Base-by-base conservation (phyloP, 2,113 vertebrate species). In the Sinocyclocheilus anshuiensis region DNA sequence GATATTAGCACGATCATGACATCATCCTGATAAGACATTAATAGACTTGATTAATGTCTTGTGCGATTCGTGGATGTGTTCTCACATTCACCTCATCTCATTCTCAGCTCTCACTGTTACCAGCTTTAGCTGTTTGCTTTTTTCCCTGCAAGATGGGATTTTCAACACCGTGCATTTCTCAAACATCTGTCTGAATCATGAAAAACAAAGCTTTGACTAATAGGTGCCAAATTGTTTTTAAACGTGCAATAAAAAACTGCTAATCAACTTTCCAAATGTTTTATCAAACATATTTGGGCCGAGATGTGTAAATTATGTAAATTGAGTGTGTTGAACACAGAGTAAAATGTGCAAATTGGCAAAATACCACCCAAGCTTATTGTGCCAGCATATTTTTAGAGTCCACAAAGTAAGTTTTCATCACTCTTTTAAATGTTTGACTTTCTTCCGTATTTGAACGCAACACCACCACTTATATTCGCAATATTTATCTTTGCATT, bases 331-430 rank as follows among this genome's bases (percentile, higher is more conserved):
- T 39, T 65, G 26, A 82, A 86, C 79, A 86, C 85, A 77, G 24
- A 55, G 59, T 24, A 42, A 83, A 82, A 83, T 53, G 79, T 86
- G 71, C 33, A 86, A 86, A 86, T 86, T 86, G 78, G 76, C 63
- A 10, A 86, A 39, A 83, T 26, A 53, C 69, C 81, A 83, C 81
- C 29, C 33, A 26, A 63, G 55, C 79, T 50, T 61, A n/a, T 11
- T 53, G 18, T 22, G 3, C 24, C 7, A 3, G 4, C 7, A 8
- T 42, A 42, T 42, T 8, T 83, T 55, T 74, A 71, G 26, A 82
- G 24, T 53, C 18, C n/a, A 81, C 36, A 71, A 6, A n/a, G 0
- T 55, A 71, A 50, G n/a, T 69, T 82, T 72, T 55, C 42, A 74
- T 20, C 29, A 6, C 69, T 55, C 24, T 55, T 77, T 77, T 33